Evolutionary conservation across 2,113 vertebrate species (phyloP).

Genomic region (Chlamydotis undulata): DNA sequence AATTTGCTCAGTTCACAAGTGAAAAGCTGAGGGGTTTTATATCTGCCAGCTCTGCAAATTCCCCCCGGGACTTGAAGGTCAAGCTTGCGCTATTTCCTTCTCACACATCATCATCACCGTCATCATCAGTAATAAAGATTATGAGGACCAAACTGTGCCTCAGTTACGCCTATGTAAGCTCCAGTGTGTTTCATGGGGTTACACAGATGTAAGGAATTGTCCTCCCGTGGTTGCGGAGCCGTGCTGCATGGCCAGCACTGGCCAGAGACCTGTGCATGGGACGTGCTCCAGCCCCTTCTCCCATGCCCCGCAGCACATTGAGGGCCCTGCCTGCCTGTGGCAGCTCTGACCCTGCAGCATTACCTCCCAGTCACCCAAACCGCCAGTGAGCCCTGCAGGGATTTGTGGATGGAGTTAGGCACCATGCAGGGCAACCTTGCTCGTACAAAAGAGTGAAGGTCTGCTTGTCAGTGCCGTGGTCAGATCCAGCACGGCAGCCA

Average conservation of each 20-base stretch:
- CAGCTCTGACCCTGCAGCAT: neutral
- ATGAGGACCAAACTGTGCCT: conserved; percentile 5
- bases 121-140: conserved; percentile 41
- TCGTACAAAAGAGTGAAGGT: neutral
- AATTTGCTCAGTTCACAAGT: conserved; percentile 44
- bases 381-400: neutral
- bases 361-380: fast-evolving
- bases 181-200: neutral
- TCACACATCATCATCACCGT: conserved; percentile 61
- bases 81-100: conserved; percentile 57
- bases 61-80: neutral
- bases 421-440: neutral
- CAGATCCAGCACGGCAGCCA: neutral
- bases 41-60: conserved; percentile 42
- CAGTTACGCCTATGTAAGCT: neutral
- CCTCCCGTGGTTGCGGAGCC: neutral
- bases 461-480: neutral
- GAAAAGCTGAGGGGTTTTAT: conserved; percentile 36
- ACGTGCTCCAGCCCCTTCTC: neutral
- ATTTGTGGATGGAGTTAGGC: neutral
- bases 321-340: neutral
- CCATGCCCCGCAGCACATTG: fast-evolving
- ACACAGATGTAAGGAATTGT: neutral
- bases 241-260: neutral
- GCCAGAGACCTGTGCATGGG: neutral